Conservation (phyloP, 2,113 vertebrate genomes). For the Dasyprocta punctata region DNA sequence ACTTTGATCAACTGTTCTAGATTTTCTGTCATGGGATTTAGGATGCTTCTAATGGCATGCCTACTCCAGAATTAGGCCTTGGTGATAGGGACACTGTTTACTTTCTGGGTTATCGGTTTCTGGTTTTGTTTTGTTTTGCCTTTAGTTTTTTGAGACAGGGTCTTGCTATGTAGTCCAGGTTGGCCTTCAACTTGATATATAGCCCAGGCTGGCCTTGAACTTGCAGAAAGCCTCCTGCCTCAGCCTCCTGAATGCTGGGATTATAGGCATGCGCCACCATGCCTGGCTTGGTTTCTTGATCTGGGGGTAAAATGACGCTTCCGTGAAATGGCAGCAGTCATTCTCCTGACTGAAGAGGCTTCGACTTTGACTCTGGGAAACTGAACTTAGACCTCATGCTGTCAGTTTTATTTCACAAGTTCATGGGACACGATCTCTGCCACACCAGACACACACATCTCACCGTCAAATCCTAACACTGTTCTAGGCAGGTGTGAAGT, state of each 20-base stretch:
- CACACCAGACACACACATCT: not conserved
- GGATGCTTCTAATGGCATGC: not conserved
- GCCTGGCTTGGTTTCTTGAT: not conserved
- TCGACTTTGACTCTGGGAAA: not conserved
- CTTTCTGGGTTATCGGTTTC: not conserved
- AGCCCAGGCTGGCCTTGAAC: not conserved
- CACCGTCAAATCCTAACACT: not conserved
- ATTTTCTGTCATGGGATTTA: not conserved
- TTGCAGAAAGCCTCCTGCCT: too few relatives aligned
- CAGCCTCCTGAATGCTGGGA: too few relatives aligned
- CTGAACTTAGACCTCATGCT: not conserved
- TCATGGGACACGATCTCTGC: not conserved
- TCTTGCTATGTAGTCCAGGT: not conserved
- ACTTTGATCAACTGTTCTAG: not conserved
- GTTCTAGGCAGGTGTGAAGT: not conserved
- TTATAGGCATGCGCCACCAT: too few relatives aligned
- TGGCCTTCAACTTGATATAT: not conserved
- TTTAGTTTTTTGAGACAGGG: not conserved
- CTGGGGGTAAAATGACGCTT: not conserved
- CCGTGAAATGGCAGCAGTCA: not conserved
- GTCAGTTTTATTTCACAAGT: not conserved
- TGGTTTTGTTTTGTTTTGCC: not conserved
- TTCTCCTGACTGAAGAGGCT: not conserved
- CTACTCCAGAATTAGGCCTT: not conserved
- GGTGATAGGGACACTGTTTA: not conserved